Conservation (phyloP, 2,888 invertebrate species). For the Hemithea aestivaria region DNA sequence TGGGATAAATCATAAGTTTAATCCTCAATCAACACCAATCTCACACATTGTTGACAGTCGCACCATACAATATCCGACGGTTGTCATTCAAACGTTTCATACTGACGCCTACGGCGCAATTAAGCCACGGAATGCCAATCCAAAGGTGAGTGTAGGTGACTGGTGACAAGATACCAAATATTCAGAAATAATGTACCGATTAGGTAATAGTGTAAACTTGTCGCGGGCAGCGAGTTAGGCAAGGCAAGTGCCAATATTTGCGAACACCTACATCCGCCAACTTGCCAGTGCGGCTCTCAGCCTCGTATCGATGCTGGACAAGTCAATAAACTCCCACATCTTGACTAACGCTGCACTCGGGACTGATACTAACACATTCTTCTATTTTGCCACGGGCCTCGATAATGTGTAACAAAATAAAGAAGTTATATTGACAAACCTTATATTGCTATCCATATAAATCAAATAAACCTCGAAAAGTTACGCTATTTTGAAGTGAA, state of each 20-base stretch:
- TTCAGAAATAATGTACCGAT: constrained; percentile 44
- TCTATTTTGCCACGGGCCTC: constrained; percentile 17
- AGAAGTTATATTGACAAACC: too few relatives aligned
- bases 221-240: constrained; percentile 55
- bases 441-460: too few relatives aligned
- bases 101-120: constrained; percentile 46
- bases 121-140: constrained; percentile 42
- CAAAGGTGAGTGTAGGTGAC: constrained; percentile 44
- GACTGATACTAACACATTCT: constrained; percentile 8
- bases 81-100: constrained; percentile 46
- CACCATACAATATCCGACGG: constrained; percentile 35
- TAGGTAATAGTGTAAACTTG: constrained; percentile 65
- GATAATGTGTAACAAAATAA: too few relatives aligned
- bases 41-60: constrained; percentile 41
- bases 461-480: too few relatives aligned
- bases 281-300: constrained; percentile 46
- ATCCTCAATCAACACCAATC: constrained; percentile 40
- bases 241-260: constrained; percentile 73
- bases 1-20: constrained; percentile 31
- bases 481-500: too few relatives aligned
- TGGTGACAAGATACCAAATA: constrained; percentile 44
- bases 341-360: constrained; percentile 8
- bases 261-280: constrained; percentile 72
- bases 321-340: constrained; percentile 65
- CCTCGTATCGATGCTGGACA: constrained; percentile 26